These are phyloP conservation scores for Oceanodroma tethys DNA, from an alignment of 2,113 vertebrate genomes.

Conservation along the genomic window DNA sequence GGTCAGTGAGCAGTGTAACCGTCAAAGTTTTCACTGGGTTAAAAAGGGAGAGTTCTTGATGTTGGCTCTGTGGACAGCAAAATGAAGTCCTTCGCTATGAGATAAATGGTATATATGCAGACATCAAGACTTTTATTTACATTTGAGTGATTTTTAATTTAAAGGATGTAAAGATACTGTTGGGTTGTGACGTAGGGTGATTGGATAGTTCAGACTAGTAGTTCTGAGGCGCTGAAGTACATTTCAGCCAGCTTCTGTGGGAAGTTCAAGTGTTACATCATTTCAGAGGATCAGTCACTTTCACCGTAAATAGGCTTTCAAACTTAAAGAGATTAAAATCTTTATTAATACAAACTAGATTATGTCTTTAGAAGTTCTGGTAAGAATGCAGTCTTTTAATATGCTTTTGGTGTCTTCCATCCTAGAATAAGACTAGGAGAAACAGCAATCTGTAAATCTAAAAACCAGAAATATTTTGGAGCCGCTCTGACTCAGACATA, in stretches of 20 bases:
- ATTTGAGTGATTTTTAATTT: background rate
- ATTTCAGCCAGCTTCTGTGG: background rate
- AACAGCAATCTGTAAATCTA: background rate
- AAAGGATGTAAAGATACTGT: rapidly evolving
- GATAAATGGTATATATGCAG: background rate
- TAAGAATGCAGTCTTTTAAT: background rate
- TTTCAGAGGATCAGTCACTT: background rate
- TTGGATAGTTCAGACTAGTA: background rate
- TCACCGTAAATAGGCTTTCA: background rate
- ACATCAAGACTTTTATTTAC: background rate
- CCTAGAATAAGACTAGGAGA: background rate
- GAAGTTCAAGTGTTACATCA: background rate
- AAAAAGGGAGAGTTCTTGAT: background rate
- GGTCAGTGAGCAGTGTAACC: background rate
- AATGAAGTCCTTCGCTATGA: background rate
- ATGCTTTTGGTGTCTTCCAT: background rate
- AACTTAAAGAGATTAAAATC: background rate
- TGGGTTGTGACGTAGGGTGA: background rate
- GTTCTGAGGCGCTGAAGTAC: background rate
- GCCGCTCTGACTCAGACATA: background rate
- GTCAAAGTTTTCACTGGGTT: background rate
- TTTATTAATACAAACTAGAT: background rate
- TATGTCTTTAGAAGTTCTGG: background rate
- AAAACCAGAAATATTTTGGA: background rate
- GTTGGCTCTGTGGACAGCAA: background rate